A percentile compares a stretch with the other conserved stretches of the same genome.
Conservation (phyloP, 2,888 invertebrate genomes). For the Copidosoma aretas region DNA sequence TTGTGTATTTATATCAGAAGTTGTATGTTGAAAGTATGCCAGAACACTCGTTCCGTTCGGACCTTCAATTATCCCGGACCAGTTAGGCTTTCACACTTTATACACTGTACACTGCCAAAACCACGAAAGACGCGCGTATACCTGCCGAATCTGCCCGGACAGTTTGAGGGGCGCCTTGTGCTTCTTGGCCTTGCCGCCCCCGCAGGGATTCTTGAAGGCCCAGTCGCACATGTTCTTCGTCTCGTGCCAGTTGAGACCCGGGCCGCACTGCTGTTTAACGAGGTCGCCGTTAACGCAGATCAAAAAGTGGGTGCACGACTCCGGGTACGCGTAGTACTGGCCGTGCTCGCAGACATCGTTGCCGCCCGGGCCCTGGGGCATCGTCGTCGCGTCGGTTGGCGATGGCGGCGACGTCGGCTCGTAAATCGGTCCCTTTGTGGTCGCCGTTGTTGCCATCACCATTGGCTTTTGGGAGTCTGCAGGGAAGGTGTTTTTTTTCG, state of each 20-base stretch:
- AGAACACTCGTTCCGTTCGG: too few species aligned
- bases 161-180: not conserved
- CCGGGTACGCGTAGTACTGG: slow-evolving; percentile 76
- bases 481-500: not conserved
- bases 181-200: not conserved
- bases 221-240: slow-evolving; percentile 78
- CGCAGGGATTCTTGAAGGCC: slow-evolving; percentile 66
- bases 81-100: too few species aligned
- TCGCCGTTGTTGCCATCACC: not conserved
- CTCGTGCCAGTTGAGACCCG: slow-evolving; percentile 77
- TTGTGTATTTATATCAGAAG: too few species aligned
- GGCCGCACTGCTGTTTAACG: slow-evolving; percentile 75
- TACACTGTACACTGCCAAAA: too few species aligned
- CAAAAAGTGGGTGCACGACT: slow-evolving; percentile 75
- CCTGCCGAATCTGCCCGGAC: not conserved
- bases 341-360: slow-evolving; percentile 69
- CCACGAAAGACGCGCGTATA: not conserved
- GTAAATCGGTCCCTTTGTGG: slow-evolving; percentile 37
- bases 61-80: too few species aligned
- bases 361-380: slow-evolving; percentile 39
- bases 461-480: not conserved
- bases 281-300: slow-evolving; percentile 79
- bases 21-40: too few species aligned
- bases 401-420: slow-evolving; percentile 38
- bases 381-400: slow-evolving; percentile 40